phyloP scores from a whole-genome alignment of 2,113 vertebrate species.

The Calonectris borealis region DNA sequence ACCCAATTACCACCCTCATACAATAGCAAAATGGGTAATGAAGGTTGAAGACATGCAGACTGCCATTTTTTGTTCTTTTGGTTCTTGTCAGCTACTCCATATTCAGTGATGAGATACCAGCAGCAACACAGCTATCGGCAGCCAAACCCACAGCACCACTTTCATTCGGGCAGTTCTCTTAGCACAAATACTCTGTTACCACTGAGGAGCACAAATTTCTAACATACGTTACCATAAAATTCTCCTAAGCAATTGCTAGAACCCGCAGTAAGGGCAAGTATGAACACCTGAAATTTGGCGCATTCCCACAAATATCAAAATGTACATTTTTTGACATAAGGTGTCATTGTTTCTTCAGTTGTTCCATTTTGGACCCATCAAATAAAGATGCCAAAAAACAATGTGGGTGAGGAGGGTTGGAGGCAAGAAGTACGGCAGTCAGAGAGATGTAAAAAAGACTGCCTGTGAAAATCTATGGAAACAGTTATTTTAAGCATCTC shows the following conservation, averaged over 20 bases:
- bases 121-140: neutral
- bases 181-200: neutral
- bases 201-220: neutral
- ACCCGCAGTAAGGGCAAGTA: neutral
- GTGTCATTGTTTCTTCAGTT: neutral
- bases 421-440: neutral
- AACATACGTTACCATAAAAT: rapidly evolving
- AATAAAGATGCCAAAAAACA: neutral
- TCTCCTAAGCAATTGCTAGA: neutral
- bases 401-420: neutral
- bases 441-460: neutral
- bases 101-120: neutral
- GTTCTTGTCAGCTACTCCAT: neutral
- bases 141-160: neutral
- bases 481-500: neutral
- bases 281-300: neutral
- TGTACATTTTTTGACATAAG: neutral
- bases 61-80: neutral
- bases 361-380: neutral
- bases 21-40: neutral
- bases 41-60: neutral
- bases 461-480: neutral
- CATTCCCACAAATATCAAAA: neutral
- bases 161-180: neutral
- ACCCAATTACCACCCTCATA: neutral